Percentiles rank a stretch among this genome's conserved stretches.
Conservation (phyloP, 2,888 invertebrate genomes). For the Synergus itoensis region DNA sequence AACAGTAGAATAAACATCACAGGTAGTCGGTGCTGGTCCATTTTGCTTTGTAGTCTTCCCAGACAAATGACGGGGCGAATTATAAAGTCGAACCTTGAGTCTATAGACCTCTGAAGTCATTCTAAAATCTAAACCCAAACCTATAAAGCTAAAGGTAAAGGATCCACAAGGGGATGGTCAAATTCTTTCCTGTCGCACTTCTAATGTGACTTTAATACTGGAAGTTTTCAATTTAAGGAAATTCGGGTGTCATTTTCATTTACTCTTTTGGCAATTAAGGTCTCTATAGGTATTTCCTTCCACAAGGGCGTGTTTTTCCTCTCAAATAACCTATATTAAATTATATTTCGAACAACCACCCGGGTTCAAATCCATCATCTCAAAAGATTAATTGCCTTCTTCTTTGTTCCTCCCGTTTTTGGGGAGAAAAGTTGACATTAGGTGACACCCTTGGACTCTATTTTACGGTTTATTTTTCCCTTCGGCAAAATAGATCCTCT, state of each 20-base stretch:
- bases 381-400: background rate
- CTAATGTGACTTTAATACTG: constrained; percentile 34
- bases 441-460: constrained; percentile 27
- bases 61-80: constrained; percentile 39
- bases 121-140: background rate
- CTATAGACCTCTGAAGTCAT: background rate
- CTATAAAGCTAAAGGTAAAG: background rate
- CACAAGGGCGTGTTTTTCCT: background rate
- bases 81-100: constrained; percentile 11
- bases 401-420: constrained; percentile 1
- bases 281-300: background rate
- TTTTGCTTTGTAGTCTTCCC: constrained; percentile 11
- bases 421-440: constrained; percentile 24
- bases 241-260: constrained; percentile 31
- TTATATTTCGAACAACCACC: background rate
- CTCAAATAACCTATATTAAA: constrained; percentile 17
- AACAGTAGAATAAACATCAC: constrained; percentile 38
- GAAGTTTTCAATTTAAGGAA: constrained; percentile 16
- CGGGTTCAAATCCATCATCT: background rate
- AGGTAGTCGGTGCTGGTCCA: constrained; percentile 23
- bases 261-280: background rate
- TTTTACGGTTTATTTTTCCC: constrained; percentile 37
- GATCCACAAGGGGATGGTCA: background rate
- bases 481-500: constrained; percentile 32
- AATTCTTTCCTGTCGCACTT: constrained; percentile 32